Base-by-base conservation (phyloP, 2,888 invertebrate genomes). In the Thera obeliscata region DNA sequence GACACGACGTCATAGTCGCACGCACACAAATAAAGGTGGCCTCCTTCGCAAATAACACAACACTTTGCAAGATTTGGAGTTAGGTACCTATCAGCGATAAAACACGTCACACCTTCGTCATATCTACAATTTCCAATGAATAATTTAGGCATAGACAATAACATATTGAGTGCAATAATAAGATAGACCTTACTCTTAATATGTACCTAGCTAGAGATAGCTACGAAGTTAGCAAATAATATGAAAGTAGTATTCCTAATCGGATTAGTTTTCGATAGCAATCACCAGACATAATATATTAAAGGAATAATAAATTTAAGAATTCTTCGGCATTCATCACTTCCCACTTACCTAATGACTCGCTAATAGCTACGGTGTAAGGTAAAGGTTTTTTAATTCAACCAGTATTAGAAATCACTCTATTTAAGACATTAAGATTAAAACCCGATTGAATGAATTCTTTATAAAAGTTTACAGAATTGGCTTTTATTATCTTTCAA, bases 31-130 rank as follows among this genome's bases (percentile, higher is more conserved):
- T 71, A 78, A 71, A 75, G 61, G 80, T 82, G 90, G 90, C 90
- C 91, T 90, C 85, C 85, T 80, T 88, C 87, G 86, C 87, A 87
- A 89, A 88, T 88, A 88, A 84, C 83, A 74, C 69, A 62, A 67
- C 73, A 66, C 71, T 65, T 61, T 69, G 71, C 66, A 63, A 67
- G 64, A 71, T 68, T 63, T 67, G 52, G 64, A 70, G 66, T 69
- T 69, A 72, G 57, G 52, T 49, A 57, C 52, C 48, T 33, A 52
- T 33, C 52, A 64, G 50, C 67, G 61, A 60, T 60, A 63, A 64
- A 64, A 61, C 66, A 62, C 62, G 67, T 61, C 67, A 72, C 64
- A 69, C 64, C 59, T 68, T 66, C 62, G 61, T 58, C 61, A 58
- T 56, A 12, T 43, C 54, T 55, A 52, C 36, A 60, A 49, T 62